Conservation (phyloP, 2,888 invertebrate genomes). For the Diplazon laetatorius region DNA sequence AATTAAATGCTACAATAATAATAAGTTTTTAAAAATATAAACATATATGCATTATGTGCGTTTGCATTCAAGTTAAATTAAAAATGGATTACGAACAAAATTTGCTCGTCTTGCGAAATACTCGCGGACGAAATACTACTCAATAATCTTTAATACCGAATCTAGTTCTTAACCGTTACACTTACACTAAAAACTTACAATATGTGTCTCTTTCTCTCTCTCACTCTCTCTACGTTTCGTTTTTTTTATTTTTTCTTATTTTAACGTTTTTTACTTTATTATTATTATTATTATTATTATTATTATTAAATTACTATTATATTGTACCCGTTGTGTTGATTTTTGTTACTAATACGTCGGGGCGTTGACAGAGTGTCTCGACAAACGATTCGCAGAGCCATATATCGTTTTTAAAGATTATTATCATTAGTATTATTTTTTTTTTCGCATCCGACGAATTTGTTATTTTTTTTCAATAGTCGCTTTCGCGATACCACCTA, state of each 20-base stretch:
- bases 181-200: constrained; percentile 44
- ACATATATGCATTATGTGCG: no score
- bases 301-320: constrained; percentile 27
- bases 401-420: constrained; percentile 46
- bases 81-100: no score
- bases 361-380: constrained; percentile 38
- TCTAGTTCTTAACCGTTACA: constrained; percentile 45
- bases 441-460: background rate
- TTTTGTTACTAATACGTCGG: constrained; percentile 46
- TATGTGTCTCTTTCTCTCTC: constrained; percentile 42
- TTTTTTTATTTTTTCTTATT: no score
- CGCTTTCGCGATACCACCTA: constrained; percentile 12
- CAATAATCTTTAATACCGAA: constrained; percentile 53
- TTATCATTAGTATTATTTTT: constrained; percentile 12
- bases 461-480: constrained; percentile 7
- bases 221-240: constrained; percentile 45
- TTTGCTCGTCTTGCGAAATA: no score
- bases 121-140: no score
- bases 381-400: constrained; percentile 54
- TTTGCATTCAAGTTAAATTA: no score
- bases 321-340: constrained; percentile 52
- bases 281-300: no score
- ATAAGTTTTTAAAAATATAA: no score
- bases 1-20: no score
- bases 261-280: constrained; percentile 21